A percentile compares a stretch with the other conserved stretches of the same genome.
These are phyloP conservation scores for Pituophis catenifer DNA, from an alignment of 2,113 vertebrate genomes.

Conservation along the genomic window DNA sequence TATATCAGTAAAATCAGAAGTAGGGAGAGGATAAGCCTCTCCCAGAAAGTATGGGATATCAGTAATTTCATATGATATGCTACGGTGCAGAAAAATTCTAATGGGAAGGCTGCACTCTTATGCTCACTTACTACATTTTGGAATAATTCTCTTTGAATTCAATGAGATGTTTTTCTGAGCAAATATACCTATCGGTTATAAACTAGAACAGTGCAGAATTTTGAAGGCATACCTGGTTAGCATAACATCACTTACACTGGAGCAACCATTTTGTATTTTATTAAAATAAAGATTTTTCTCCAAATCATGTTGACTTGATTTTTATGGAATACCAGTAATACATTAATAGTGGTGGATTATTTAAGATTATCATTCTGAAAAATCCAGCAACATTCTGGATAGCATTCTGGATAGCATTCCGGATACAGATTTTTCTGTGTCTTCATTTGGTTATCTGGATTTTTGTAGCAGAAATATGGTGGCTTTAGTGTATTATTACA, in stretches of 20 bases:
- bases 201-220: neutral
- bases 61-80: constrained; percentile 28
- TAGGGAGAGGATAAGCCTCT: neutral
- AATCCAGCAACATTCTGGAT: neutral
- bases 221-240: neutral
- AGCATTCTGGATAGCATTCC: neutral
- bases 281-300: neutral
- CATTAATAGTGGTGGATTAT: neutral
- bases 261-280: neutral
- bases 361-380: neutral
- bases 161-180: neutral
- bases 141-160: neutral
- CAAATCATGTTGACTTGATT: neutral
- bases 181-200: neutral
- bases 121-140: neutral
- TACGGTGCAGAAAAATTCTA: neutral
- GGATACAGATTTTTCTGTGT: neutral
- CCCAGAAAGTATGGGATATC: neutral
- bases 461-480: neutral
- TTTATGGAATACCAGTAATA: neutral
- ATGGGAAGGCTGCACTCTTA: neutral
- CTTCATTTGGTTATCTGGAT: neutral
- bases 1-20: constrained; percentile 13
- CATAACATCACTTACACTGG: constrained; percentile 18
- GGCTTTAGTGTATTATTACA: neutral